phyloP scores from a whole-genome alignment of 2,113 vertebrate genomes.

The Archilochus colubris region DNA sequence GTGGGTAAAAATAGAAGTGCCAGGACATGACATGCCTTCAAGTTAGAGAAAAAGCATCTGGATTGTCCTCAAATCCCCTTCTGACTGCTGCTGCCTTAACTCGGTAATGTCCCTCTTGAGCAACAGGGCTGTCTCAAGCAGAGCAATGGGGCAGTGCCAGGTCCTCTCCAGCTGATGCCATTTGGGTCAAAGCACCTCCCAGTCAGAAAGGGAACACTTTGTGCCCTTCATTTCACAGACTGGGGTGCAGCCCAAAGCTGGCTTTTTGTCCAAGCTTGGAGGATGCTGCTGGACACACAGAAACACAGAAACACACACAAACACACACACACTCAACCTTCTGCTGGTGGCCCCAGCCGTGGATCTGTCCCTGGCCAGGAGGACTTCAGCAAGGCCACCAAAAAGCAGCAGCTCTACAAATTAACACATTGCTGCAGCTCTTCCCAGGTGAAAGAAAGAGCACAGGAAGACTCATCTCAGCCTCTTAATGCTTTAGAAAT shows the following conservation, averaged over 20 bases:
- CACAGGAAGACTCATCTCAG: background rate
- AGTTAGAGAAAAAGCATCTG: constrained; percentile 53
- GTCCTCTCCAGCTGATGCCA: background rate
- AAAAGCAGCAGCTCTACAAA: background rate
- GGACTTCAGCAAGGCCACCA: background rate
- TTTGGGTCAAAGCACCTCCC: background rate
- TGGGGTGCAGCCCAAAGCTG: background rate
- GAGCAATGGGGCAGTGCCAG: background rate
- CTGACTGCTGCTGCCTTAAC: constrained; percentile 13
- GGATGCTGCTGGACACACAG: accelerated
- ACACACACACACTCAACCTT: background rate
- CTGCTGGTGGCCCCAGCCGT: background rate
- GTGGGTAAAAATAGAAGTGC: constrained; percentile 53
- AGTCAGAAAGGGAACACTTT: background rate
- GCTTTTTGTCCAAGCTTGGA: accelerated
- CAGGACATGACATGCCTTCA: constrained; percentile 27
- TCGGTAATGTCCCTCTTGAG: background rate
- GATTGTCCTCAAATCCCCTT: constrained; percentile 56
- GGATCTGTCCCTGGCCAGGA: accelerated
- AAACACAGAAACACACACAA: no score
- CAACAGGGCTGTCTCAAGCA: background rate
- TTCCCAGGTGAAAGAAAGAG: background rate
- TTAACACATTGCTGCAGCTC: accelerated
- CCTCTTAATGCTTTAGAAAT: background rate
- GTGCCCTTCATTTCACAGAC: background rate